phyloP scores from a whole-genome alignment of 2,113 vertebrate species.

The Coregonus clupeaformis region DNA sequence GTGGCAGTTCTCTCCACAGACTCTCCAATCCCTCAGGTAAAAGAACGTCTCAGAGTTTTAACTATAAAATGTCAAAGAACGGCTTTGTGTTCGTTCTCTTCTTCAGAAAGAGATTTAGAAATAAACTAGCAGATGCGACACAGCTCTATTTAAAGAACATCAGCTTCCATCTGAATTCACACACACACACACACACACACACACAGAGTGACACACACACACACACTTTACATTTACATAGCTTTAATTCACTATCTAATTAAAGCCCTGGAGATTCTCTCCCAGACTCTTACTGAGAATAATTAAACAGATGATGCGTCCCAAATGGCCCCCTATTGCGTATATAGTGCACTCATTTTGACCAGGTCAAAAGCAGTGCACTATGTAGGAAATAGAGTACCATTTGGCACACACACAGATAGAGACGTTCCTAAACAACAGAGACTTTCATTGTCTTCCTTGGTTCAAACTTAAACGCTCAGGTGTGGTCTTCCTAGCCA shows the following conservation, averaged over 20 bases:
- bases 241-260: constrained; percentile 75
- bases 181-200: neutral
- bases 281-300: constrained; percentile 62
- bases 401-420: too few species aligned
- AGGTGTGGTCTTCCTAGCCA: constrained; percentile 57
- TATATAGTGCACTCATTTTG: too few species aligned
- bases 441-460: constrained; percentile 39
- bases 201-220: neutral
- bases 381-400: too few species aligned
- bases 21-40: neutral
- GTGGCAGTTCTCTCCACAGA: constrained; percentile 33
- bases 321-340: too few species aligned
- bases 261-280: constrained; percentile 71
- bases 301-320: constrained; percentile 56
- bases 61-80: too few species aligned
- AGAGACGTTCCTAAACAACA: constrained; percentile 59
- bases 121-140: too few species aligned
- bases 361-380: too few species aligned
- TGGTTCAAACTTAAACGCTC: constrained; percentile 63
- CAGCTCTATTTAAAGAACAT: too few species aligned
- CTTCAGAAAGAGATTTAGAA: too few species aligned
- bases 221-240: constrained; percentile 62
- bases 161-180: too few species aligned
- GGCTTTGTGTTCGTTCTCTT: too few species aligned
- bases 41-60: neutral